Evolutionary conservation across 1,140 invertebrate genomes (phyloP), one percentile per base, ranked within the genome.

Genomic region (Halictus rubicundus): DNA sequence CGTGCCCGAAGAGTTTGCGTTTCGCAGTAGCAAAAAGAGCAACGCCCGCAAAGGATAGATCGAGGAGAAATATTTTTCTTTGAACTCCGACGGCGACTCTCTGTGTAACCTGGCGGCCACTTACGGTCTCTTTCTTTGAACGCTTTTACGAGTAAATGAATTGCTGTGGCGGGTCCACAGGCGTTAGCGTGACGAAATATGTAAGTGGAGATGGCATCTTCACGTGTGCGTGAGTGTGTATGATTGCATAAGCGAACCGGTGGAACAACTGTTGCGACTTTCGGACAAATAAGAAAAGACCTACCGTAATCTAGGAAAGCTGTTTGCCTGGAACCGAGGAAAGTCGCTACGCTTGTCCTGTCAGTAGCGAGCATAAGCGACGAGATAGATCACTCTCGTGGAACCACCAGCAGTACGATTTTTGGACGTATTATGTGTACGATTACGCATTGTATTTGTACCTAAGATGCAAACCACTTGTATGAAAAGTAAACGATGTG

Each of bases 371-470:
- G 4, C 49, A 46, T 25, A 46, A 42, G 23, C 54, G 71, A 76
- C 80, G 63, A 81, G 66, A 61, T 68, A 23, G 59, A 25, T 83
- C 79, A 57, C 61, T 83, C 79, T 83, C 79, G 66, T 78, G 68
- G 78, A 90, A 89, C 88, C 90, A 91, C 89, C 91, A 92, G 91
- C 89, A 90, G 87, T 92, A 92, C 89, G 85, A 89, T 87, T 89
- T 90, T 89, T 87, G 80, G 85, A 73, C 49, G 65, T 74, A 49
- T 69, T 60, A 46, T 21, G 2, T 46, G 42, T 54, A 52, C 32
- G 46, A 79, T 81, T 57, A 73, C 19, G 39, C 21, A 9, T 71
- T 78, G 59, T 70, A 70, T 63, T 25, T 71, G 68, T 64, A 54
- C 12, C 27, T 19, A 42, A 14, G 23, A 60, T 52, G 4, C 46